phyloP scores from a whole-genome alignment of 2,888 invertebrate genomes.

The Folsomia manolachei region DNA sequence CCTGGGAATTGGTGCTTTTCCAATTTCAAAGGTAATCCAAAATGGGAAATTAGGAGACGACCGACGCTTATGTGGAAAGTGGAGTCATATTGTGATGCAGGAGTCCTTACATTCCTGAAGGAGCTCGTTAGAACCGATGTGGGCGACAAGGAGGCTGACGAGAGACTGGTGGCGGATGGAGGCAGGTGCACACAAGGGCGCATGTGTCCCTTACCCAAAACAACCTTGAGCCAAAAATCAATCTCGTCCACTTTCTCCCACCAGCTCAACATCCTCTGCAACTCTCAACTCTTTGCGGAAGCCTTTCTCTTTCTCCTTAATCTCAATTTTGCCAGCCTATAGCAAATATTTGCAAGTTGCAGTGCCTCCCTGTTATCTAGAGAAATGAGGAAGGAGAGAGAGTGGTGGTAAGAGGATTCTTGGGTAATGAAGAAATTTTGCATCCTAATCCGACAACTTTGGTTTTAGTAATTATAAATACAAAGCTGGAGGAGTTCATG shows the following conservation, averaged over 20 bases:
- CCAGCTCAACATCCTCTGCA: neutral
- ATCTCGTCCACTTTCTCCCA: neutral
- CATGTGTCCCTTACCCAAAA: neutral
- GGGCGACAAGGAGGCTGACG: neutral
- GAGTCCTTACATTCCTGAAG: neutral
- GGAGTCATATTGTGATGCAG: neutral
- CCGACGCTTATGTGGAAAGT: neutral
- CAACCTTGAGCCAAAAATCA: neutral
- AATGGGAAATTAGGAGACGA: too few relatives aligned
- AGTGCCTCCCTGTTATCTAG: too few relatives aligned
- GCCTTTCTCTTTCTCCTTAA: neutral
- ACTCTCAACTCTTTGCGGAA: too few relatives aligned
- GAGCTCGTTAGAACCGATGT: neutral
- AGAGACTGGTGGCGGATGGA: neutral
- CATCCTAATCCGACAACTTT: too few relatives aligned
- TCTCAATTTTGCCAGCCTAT: neutral
- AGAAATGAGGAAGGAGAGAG: too few relatives aligned
- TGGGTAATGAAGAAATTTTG: too few relatives aligned
- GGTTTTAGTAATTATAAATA: too few relatives aligned
- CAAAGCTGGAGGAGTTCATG: too few relatives aligned
- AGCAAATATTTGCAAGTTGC: too few relatives aligned
- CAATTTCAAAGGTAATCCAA: too few relatives aligned
- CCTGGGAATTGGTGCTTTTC: too few relatives aligned
- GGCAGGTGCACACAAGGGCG: neutral
- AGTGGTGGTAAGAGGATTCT: too few relatives aligned